phyloP scores from a whole-genome alignment of 2,113 vertebrate species.

The Marcusenius ussheri region DNA sequence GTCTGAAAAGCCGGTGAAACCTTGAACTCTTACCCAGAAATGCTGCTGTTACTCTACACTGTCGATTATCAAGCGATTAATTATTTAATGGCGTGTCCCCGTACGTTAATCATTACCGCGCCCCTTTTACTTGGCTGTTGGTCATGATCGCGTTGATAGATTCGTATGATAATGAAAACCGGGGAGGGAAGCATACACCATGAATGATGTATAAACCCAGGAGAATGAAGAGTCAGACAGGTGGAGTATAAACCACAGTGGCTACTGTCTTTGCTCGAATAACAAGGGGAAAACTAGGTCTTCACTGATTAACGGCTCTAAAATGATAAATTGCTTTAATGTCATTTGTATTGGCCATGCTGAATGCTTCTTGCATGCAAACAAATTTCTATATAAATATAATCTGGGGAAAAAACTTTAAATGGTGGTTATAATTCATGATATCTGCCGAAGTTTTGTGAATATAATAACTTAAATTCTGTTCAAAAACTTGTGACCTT shows the following conservation, averaged over 20 bases:
- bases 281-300: not conserved
- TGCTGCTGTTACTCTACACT: not conserved
- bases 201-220: not conserved
- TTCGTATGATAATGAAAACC: not conserved
- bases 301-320: not conserved
- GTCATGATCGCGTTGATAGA: not conserved
- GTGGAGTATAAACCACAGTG: not conserved
- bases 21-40: slow-evolving; percentile 6
- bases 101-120: not conserved
- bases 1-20: not conserved
- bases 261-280: not conserved
- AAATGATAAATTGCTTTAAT: not conserved
- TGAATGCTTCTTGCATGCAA: not conserved
- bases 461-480: not conserved
- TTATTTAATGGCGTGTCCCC: not conserved
- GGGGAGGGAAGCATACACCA: not conserved
- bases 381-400: not conserved
- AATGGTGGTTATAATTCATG: not conserved
- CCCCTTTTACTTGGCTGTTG: not conserved
- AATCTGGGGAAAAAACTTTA: not conserved
- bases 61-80: not conserved
- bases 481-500: not conserved
- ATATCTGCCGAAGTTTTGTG: not conserved
- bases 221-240: not conserved
- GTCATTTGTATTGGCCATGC: not conserved